Evolutionary conservation across 2,888 invertebrate genomes (phyloP), one percentile per base, ranked within the genome.

Genomic region (Globia sparganii): DNA sequence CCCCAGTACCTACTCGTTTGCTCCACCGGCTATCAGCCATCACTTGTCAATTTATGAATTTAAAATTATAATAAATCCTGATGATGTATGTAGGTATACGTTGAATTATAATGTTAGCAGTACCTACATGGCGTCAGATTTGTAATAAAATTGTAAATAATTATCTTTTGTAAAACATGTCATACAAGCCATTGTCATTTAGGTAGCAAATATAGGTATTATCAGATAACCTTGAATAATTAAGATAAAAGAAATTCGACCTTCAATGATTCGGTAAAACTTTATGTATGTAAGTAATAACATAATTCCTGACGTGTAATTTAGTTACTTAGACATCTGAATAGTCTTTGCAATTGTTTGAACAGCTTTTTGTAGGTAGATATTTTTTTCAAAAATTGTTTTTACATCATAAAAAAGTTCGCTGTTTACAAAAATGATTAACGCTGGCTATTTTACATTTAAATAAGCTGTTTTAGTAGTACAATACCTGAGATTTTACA

Each of bases 241-340:
- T 81, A 62, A 77, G 66, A 75, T 86, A 68, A 67, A 77, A 56
- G 13, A 72, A 77, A 74, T 73, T 74, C 73, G 58, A 81, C 77
- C 85, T 79, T 75, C 70, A 37, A 31, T 64, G 81, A 81, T 84
- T 56, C 84, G 84, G 81, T 84, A 81, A 58, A 25, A 79, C 18
- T 61, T 75, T 65, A 62, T 28, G 61, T 85, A n/a, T n/a, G n/a
- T n/a, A n/a, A n/a, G n/a, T n/a, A 74, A 81, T 78, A 75, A 73
- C 81, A 80, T 69, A 77, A 77, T 49, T 56, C 15, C 46, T 79
- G 28, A 15, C 59, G 40, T 43, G 6, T 59, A 64, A 71, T 70
- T 72, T 62, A n/a, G 18, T 74, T 75, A 59, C 64, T 28, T 4
- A 43, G 15, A 28, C 34, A n/a, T 66, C 58, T 62, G 18, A 37